Base-by-base conservation (phyloP, 2,888 invertebrate species). In the Ceratothoa steindachneri region DNA sequence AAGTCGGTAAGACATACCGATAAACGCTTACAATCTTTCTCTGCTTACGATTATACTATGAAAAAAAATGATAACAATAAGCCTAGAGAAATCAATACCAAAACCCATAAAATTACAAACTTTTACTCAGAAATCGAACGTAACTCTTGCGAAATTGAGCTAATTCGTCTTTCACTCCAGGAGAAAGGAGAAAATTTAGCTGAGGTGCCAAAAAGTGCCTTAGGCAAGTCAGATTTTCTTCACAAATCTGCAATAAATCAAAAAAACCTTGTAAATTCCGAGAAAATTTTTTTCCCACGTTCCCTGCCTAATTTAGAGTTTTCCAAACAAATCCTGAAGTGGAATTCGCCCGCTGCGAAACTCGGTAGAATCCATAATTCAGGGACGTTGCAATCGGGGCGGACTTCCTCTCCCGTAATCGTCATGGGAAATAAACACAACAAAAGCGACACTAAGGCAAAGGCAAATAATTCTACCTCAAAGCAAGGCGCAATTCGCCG, bases 361-460 rank as follows among this genome's bases (percentile, higher is more conserved):
- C 24, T 24, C 24, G 60, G 24, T 24, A 22, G 27, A n/a, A 60
- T 55, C 60, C 60, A 60, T 60, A 60, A 60, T 60, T 60, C 60
- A 60, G 27, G 24, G 12, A 24, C n/a, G 60, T 1, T 12, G 60
- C 60, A 24, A 24, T 60, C 24, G 60, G n/a, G 2, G 24, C 27
- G 60, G n/a, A 2, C 24, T 60, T 24, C 22, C n/a, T 60, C 24
- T 24, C 22, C n/a, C 24, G 60, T 60, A 24, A 60, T 24, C 60
- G 60, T 24, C 60, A 60, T 60, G 60, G 60, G 60, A 60, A 60
- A 60, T 60, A 60, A 60, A 24, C 55, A 60, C 60, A 60, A 60
- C 60, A 60, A 60, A 24, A 60, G 60, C 24, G 60, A 24, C 19
- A 60, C 12, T 60, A 24, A 60, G 24, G 24, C 60, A 60, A 60